These are phyloP conservation scores for Trichosurus vulpecula DNA, from an alignment of 2,797 vertebrate genomes.

Conservation along the genomic window DNA sequence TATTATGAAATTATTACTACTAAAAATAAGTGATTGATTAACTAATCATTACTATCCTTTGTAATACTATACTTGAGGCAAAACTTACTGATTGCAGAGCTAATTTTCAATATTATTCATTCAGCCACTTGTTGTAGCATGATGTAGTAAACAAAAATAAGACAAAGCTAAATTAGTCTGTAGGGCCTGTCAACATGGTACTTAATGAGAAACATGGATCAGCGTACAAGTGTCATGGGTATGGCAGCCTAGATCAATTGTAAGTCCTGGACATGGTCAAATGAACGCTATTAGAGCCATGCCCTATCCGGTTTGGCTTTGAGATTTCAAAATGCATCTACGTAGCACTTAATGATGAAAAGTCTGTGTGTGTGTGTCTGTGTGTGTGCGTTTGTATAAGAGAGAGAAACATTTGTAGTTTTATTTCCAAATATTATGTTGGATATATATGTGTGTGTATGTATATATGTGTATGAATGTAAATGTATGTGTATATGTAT, in stretches of 20 bases:
- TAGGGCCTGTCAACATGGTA: not conserved
- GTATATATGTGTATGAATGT: no score
- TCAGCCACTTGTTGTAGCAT: not conserved
- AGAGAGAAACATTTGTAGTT: no score
- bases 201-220: not conserved
- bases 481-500: no score
- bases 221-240: not conserved
- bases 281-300: not conserved
- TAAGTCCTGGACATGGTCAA: not conserved
- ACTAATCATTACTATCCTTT: no score
- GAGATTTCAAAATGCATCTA: not conserved
- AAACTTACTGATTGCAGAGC: not conserved
- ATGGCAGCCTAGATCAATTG: not conserved
- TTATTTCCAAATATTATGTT: no score
- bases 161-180: not conserved
- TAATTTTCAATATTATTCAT: not conserved
- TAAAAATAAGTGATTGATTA: not conserved
- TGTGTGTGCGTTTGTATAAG: no score
- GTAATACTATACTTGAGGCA: no score
- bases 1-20: not conserved
- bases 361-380: no score
- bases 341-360: not conserved
- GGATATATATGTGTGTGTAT: no score
- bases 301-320: not conserved
- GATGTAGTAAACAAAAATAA: not conserved